Conservation (phyloP, 2,797 vertebrate genomes). For the Sebastes cheni region DNA sequence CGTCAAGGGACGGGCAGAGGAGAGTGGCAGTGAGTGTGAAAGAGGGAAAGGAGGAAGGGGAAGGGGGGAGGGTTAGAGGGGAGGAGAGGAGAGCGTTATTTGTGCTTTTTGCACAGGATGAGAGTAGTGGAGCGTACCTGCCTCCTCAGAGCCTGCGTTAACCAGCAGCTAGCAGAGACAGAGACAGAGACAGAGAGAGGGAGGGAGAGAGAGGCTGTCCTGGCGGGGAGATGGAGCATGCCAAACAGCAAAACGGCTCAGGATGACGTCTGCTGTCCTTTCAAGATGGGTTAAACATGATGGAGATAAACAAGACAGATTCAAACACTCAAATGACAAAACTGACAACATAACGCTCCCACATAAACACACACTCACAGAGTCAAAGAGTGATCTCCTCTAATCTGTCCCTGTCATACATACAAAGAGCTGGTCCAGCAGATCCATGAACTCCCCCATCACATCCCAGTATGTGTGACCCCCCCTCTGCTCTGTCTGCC, state of each 20-base stretch:
- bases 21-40: slow-evolving; percentile 37
- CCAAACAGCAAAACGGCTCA: slow-evolving; percentile 55
- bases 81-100: slow-evolving; percentile 24
- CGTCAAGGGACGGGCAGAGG: slow-evolving; percentile 53
- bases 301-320: slow-evolving; percentile 51
- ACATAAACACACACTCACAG: slow-evolving; percentile 25
- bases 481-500: slow-evolving; percentile 71
- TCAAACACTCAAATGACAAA: slow-evolving; percentile 46
- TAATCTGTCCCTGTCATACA: slow-evolving; percentile 73
- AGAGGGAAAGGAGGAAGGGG: slow-evolving; percentile 17
- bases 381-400: slow-evolving; percentile 46
- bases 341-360: slow-evolving; percentile 8
- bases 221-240: slow-evolving; percentile 61
- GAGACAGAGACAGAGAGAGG: slow-evolving; percentile 21
- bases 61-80: slow-evolving; percentile 10
- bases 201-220: slow-evolving; percentile 30
- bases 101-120: slow-evolving; percentile 56
- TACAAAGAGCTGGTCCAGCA: slow-evolving; percentile 76
- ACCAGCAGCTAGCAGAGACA: slow-evolving; percentile 57
- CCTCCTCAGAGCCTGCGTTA: slow-evolving; percentile 60
- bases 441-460: slow-evolving; percentile 73
- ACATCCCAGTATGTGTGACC: slow-evolving; percentile 65
- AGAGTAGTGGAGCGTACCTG: slow-evolving; percentile 63
- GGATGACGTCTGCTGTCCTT: slow-evolving; percentile 60
- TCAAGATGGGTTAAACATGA: slow-evolving; percentile 50